Evolutionary conservation across 2,888 invertebrate species (phyloP).

Genomic region (Cordilura impudica): DNA sequence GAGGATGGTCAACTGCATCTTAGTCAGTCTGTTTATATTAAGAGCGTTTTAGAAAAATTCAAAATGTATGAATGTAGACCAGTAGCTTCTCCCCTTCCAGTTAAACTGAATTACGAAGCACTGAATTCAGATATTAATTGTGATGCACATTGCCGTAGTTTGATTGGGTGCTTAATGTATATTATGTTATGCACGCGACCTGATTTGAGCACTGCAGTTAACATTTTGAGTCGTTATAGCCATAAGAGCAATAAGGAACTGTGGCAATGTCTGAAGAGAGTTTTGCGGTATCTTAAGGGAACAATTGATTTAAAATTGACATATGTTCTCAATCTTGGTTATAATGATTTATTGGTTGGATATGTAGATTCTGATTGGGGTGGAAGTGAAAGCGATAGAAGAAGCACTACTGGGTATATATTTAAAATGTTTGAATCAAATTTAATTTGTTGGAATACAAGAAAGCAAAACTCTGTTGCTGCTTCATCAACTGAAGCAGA

Average conservation of each 20-base stretch:
- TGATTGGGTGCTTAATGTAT: constrained; percentile 56
- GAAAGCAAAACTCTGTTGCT: constrained; percentile 54
- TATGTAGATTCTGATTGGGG: constrained; percentile 65
- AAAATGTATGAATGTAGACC: constrained; percentile 39
- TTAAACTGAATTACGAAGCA: constrained; percentile 40
- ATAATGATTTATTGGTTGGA: constrained; percentile 47
- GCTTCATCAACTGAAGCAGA: constrained; percentile 60
- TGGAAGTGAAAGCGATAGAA: constrained; percentile 55
- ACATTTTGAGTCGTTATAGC: constrained; percentile 46
- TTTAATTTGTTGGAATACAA: constrained; percentile 59
- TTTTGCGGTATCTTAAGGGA: constrained; percentile 23
- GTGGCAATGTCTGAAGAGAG: constrained; percentile 45
- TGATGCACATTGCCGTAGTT: constrained; percentile 50
- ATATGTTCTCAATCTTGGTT: constrained; percentile 5
- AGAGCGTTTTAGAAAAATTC: constrained; percentile 41
- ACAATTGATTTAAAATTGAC: constrained; percentile 32
- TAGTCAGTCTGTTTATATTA: constrained; percentile 52
- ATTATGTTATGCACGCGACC: constrained; percentile 49
- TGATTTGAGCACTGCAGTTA: constrained; percentile 46
- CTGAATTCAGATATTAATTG: constrained; percentile 37
- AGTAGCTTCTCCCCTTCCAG: constrained; percentile 20
- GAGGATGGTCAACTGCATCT: constrained; percentile 35
- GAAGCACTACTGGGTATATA: constrained; percentile 60
- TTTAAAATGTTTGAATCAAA: constrained; percentile 61
- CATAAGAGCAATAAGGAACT: constrained; percentile 45